Percentiles rank a stretch among this genome's conserved stretches.
Conservation (phyloP, 2,113 vertebrate genomes). For the Neodon shergylaensis region DNA sequence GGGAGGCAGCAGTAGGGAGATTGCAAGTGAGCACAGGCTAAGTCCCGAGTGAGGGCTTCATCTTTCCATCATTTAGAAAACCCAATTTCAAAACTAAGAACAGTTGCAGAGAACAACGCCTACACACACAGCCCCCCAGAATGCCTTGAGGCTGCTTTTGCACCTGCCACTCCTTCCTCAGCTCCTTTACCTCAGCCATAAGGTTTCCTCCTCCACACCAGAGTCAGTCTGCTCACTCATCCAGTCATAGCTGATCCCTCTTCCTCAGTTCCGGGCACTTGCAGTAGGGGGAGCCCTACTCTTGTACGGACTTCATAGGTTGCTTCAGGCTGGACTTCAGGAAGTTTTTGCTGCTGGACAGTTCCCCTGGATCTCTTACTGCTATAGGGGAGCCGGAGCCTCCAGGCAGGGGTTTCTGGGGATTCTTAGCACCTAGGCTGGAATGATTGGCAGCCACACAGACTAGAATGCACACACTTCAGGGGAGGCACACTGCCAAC, state of each 20-base stretch:
- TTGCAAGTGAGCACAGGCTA: not conserved
- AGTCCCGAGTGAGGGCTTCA: accelerated
- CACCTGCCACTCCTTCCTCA: not conserved
- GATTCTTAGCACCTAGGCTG: not conserved
- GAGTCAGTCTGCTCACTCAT: not conserved
- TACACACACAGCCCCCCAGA: not conserved
- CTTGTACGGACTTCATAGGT: not conserved
- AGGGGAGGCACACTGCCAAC: too few species aligned
- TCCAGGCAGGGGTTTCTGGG: not conserved
- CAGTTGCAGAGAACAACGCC: not conserved
- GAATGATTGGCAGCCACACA: too few species aligned
- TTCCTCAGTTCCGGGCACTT: not conserved
- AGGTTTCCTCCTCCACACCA: not conserved
- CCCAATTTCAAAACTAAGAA: not conserved
- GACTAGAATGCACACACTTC: not conserved
- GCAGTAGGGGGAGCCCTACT: slow-evolving; percentile 57
- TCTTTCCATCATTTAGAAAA: not conserved
- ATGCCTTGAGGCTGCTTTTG: not conserved
- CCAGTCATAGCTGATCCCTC: not conserved
- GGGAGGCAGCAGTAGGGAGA: not conserved
- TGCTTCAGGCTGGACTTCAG: slow-evolving; percentile 25
- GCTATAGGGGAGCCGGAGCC: too few species aligned
- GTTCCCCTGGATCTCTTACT: not conserved
- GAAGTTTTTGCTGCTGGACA: slow-evolving; percentile 73
- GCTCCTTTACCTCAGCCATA: not conserved